Conservation (phyloP, 2,888 invertebrate species). For the Balanococcus diminutus region DNA sequence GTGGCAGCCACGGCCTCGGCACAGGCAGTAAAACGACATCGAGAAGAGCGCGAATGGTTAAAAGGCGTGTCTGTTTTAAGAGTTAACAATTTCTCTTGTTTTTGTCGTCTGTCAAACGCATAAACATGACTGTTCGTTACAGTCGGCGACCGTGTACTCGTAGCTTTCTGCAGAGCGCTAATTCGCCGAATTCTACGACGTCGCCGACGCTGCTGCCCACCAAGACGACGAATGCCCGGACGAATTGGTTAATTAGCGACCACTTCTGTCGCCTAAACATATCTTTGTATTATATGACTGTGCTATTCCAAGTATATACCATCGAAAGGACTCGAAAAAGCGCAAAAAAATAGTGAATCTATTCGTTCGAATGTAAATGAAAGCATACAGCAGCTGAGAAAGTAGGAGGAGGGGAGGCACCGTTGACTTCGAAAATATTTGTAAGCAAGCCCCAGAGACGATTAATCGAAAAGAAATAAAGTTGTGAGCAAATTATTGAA, state of each 20-base stretch:
- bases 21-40: not conserved
- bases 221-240: not conserved
- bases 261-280: no score
- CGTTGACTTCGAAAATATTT: no score
- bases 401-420: no score
- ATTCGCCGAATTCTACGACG: not conserved
- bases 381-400: no score
- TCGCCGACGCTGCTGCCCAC: not conserved
- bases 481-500: no score
- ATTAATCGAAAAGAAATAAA: no score
- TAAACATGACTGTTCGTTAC: slow-evolving; percentile 53
- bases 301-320: no score
- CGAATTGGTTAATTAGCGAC: slow-evolving; percentile 1
- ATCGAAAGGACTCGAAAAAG: no score
- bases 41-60: slow-evolving; percentile 39
- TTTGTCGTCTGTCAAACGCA: slow-evolving; percentile 54
- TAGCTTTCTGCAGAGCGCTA: not conserved
- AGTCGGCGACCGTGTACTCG: not conserved
- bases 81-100: slow-evolving; percentile 53
- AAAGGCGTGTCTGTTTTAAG: slow-evolving; percentile 54
- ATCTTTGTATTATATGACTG: no score
- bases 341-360: no score
- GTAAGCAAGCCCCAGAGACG: no score
- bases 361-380: no score
- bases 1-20: not conserved